Conservation (phyloP, 2,113 vertebrate genomes). For the Menidia beryllina region DNA sequence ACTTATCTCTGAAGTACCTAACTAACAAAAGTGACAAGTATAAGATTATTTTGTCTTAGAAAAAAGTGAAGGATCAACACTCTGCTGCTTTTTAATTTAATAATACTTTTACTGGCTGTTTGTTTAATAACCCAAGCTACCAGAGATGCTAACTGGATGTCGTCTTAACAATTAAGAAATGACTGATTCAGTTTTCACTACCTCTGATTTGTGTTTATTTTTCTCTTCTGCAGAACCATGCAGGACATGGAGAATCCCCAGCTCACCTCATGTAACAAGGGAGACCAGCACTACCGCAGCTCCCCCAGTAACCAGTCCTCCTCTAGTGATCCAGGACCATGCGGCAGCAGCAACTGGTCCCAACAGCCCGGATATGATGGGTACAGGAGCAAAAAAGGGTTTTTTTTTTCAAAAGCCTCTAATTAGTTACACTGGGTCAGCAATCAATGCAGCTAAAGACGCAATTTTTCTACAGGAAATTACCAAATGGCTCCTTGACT, state of each 20-base stretch:
- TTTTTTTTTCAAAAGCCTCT: slow-evolving; percentile 9
- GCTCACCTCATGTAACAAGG: slow-evolving; percentile 71
- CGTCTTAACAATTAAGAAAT: background rate
- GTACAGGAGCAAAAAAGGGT: slow-evolving; percentile 71
- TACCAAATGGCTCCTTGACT: slow-evolving; percentile 49
- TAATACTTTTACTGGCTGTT: background rate
- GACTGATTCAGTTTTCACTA: background rate
- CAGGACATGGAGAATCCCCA: slow-evolving; percentile 72
- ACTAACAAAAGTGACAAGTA: background rate
- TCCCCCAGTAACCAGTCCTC: slow-evolving; percentile 98
- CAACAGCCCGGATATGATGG: slow-evolving; percentile 92
- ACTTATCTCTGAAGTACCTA: background rate
- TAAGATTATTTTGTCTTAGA: too few relatives aligned
- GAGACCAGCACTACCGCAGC: slow-evolving; percentile 88
- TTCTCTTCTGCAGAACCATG: slow-evolving; percentile 46
- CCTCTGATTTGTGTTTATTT: background rate
- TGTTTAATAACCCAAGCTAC: background rate
- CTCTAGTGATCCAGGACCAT: slow-evolving; percentile 94
- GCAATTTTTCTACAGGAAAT: slow-evolving; percentile 66
- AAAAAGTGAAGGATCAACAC: too few relatives aligned
- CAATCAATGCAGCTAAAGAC: slow-evolving; percentile 60
- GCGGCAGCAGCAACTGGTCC: slow-evolving; percentile 90
- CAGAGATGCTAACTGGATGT: background rate
- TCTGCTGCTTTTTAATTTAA: background rate
- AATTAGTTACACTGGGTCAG: slow-evolving; percentile 19